phyloP scores from a whole-genome alignment of 2,888 invertebrate genomes.

The Pimpla rufipes region DNA sequence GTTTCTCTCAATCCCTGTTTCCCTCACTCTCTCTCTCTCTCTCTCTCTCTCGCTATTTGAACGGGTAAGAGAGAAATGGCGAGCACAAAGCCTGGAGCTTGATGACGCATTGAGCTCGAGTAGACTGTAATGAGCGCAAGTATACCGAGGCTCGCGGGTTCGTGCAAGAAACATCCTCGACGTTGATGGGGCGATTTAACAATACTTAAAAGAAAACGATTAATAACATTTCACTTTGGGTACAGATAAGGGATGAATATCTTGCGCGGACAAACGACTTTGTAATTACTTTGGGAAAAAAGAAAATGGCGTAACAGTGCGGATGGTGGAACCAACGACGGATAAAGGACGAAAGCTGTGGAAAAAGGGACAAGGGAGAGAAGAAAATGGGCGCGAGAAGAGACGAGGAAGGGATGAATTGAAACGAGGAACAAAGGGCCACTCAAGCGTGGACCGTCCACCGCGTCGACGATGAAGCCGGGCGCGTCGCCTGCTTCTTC shows the following conservation, averaged over 20 bases:
- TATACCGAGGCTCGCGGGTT: not conserved
- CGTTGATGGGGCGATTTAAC: not conserved
- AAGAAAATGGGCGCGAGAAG: conserved; percentile 6
- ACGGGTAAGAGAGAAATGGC: not conserved
- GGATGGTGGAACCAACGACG: not conserved
- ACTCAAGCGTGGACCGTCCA: conserved; percentile 35
- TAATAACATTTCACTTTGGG: conserved; percentile 18
- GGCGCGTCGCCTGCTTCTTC: conserved; percentile 14
- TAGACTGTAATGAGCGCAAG: not conserved
- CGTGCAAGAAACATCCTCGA: not conserved
- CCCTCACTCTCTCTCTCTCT: too few relatives aligned
- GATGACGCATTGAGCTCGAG: not conserved
- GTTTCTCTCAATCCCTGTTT: too few relatives aligned
- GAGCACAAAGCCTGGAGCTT: not conserved
- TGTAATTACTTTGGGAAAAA: conserved; percentile 55
- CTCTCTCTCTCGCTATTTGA: not conserved
- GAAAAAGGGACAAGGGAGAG: not conserved
- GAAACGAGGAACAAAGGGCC: conserved; percentile 58
- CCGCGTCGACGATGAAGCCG: conserved; percentile 33
- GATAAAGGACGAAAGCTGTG: not conserved
- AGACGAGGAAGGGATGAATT: conserved; percentile 48
- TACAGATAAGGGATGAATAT: conserved; percentile 21
- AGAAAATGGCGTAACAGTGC: conserved; percentile 5
- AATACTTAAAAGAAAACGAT: conserved; percentile 15
- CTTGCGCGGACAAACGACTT: conserved; percentile 41